Conservation (phyloP, 1,140 invertebrate genomes). For the Nymphalis io region DNA sequence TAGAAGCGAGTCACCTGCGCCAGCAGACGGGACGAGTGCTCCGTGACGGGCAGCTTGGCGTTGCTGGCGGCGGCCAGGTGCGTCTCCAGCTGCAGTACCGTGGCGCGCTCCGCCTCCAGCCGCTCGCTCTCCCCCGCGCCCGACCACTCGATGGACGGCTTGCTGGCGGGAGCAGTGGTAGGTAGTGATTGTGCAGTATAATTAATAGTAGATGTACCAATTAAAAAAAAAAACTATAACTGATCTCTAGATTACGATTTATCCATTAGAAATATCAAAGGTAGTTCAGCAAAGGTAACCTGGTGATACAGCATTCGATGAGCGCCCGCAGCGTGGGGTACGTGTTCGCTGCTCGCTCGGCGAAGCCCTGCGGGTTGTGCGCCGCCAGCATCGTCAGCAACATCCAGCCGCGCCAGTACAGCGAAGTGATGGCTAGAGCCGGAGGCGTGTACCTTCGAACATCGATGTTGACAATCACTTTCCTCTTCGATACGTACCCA, state of each 20-base stretch:
- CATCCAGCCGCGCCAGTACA: conserved; percentile 97
- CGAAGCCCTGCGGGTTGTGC: conserved; percentile 95
- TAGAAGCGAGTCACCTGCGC: conserved; percentile 82
- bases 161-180: conserved; percentile 46
- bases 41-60: conserved; percentile 92
- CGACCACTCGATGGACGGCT: conserved; percentile 69
- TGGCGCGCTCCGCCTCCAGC: conserved; percentile 65
- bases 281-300: conserved; percentile 75
- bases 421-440: conserved; percentile 92
- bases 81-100: conserved; percentile 93
- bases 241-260: too few species aligned
- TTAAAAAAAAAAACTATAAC: too few species aligned
- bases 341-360: conserved; percentile 91
- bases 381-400: conserved; percentile 94
- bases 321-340: conserved; percentile 95
- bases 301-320: conserved; percentile 99
- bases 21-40: conserved; percentile 92
- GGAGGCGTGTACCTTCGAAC: conserved; percentile 89
- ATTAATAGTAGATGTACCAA: too few species aligned
- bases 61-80: conserved; percentile 95
- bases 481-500: too few species aligned
- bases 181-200: too few species aligned
- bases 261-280: neutral
- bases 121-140: conserved; percentile 52
- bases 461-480: neutral